phyloP scores from a whole-genome alignment of 2,797 vertebrate species.

The Silurus lanzhouensis region DNA sequence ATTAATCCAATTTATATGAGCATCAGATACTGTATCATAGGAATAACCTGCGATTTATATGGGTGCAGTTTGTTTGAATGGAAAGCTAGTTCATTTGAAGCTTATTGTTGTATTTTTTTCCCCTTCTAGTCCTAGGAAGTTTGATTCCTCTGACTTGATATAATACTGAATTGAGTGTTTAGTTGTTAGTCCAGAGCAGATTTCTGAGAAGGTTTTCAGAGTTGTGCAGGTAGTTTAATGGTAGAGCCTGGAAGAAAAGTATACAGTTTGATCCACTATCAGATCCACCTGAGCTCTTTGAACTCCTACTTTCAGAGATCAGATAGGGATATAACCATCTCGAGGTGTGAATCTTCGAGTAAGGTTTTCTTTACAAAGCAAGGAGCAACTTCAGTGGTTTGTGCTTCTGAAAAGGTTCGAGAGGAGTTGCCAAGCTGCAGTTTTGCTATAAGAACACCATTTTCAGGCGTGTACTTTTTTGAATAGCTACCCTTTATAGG shows the following conservation, averaged over 20 bases:
- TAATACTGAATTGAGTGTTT: not conserved
- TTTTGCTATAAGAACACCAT: not conserved
- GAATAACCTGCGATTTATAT: not conserved
- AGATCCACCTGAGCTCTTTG: not conserved
- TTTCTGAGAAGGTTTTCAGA: not conserved
- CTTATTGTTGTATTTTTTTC: not conserved
- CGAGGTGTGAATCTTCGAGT: not conserved
- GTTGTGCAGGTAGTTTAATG: not conserved
- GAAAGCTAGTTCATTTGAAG: conserved; percentile 4
- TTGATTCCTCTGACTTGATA: not conserved
- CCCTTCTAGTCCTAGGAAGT: not conserved
- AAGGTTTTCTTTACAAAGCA: not conserved
- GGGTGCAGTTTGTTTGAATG: not conserved
- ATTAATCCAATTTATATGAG: not conserved
- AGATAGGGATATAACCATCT: not conserved
- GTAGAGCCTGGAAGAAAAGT: not conserved
- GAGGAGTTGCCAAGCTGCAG: not conserved
- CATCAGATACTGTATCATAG: not conserved
- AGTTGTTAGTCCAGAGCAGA: not conserved
- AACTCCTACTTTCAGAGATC: not conserved
- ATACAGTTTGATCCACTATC: not conserved
- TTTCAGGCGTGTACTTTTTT: not conserved
- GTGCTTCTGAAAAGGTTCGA: too few species aligned
- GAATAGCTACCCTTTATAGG: not conserved
- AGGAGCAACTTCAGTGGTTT: not conserved